These are phyloP conservation scores for Bombycilla garrulus DNA, from an alignment of 2,113 vertebrate species.

Conservation along the genomic window DNA sequence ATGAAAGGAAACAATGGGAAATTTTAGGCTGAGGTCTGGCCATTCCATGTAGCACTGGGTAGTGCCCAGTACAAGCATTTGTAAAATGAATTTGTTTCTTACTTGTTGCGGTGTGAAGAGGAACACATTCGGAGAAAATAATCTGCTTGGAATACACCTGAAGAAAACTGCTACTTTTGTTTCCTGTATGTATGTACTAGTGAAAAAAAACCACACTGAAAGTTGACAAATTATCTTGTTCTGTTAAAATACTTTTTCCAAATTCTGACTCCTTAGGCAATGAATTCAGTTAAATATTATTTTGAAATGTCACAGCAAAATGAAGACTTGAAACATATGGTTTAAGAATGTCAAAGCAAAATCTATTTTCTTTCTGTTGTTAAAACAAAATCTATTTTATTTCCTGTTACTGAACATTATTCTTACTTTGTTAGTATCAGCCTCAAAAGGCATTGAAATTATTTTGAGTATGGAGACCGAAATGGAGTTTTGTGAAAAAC, in stretches of 20 bases:
- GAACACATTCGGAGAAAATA: background rate
- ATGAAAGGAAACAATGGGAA: background rate
- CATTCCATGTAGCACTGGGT: background rate
- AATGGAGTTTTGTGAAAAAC: background rate
- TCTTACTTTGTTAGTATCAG: background rate
- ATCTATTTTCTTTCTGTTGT: background rate
- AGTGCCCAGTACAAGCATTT: background rate
- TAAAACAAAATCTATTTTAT: background rate
- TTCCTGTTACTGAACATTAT: background rate
- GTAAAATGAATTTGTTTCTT: background rate
- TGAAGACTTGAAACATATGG: background rate
- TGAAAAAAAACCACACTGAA: background rate
- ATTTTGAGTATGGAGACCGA: background rate
- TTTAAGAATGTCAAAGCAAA: background rate
- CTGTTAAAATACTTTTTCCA: background rate
- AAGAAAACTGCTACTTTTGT: background rate
- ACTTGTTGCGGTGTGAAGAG: background rate
- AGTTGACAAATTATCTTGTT: background rate
- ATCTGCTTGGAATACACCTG: background rate
- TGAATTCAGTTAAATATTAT: background rate
- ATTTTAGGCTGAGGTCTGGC: background rate
- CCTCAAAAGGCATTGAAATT: background rate
- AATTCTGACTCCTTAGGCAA: background rate
- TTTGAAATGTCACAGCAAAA: background rate
- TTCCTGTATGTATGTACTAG: background rate